Evolutionary conservation across 2,888 invertebrate species (phyloP).

Genomic region (Erebia palarica): DNA sequence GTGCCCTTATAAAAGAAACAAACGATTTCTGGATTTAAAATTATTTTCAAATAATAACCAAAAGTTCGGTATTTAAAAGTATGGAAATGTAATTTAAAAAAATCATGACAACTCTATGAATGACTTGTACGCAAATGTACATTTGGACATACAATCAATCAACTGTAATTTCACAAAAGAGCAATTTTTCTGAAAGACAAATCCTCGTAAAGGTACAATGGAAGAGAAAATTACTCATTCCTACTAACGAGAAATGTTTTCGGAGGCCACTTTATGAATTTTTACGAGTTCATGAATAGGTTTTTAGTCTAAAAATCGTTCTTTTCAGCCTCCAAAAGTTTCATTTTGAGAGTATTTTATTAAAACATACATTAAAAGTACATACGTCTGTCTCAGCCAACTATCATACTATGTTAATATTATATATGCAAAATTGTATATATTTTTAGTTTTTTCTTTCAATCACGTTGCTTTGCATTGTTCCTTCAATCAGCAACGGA

Average conservation of each 20-base stretch:
- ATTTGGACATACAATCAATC: not conserved
- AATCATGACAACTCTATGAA: not conserved
- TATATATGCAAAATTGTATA: too few species aligned
- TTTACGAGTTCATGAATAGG: not conserved
- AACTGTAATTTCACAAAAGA: slow-evolving; percentile 1
- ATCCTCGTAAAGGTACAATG: not conserved
- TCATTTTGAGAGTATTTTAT: not conserved
- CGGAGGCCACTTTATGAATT: slow-evolving; percentile 6
- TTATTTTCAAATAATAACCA: too few species aligned
- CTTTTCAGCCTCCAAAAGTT: not conserved
- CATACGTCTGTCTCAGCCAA: too few species aligned
- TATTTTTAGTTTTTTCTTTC: too few species aligned
- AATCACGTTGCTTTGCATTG: too few species aligned
- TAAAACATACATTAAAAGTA: too few species aligned
- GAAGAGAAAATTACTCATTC: slow-evolving; percentile 4
- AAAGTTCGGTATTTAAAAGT: too few species aligned
- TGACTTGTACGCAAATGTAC: not conserved
- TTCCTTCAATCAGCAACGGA: too few species aligned
- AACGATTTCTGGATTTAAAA: too few species aligned
- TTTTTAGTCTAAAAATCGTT: not conserved
- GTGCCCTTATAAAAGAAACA: too few species aligned
- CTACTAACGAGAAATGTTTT: slow-evolving; percentile 4
- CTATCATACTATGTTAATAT: too few species aligned
- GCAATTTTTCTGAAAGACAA: not conserved
- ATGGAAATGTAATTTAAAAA: too few species aligned